These are phyloP conservation scores for Troides aeacus DNA, from an alignment of 2,888 invertebrate genomes.

Conservation along the genomic window DNA sequence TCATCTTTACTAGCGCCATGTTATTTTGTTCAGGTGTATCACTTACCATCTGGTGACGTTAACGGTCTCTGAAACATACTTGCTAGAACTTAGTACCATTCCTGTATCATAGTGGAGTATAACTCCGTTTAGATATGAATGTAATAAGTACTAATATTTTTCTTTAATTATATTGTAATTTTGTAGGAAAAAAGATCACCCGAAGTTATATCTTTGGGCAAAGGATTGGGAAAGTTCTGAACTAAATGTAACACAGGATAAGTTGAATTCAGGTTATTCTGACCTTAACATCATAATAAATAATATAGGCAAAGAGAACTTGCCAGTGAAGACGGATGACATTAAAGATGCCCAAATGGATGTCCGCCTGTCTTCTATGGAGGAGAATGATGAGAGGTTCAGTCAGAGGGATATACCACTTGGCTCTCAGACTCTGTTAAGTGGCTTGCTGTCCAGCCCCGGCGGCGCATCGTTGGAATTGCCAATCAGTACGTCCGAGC, in stretches of 20 bases:
- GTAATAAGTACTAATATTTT: not conserved
- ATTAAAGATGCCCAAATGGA: conserved; percentile 47
- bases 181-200: conserved; percentile 87
- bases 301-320: conserved; percentile 62
- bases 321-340: conserved; percentile 54
- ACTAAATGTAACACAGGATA: conserved; percentile 55
- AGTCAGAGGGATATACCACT: conserved; percentile 33
- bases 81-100: no score
- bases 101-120: no score
- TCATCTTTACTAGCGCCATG: no score
- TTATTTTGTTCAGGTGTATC: no score
- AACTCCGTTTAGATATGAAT: no score
- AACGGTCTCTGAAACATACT: no score
- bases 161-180: not conserved
- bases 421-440: conserved; percentile 15
- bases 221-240: conserved; percentile 86
- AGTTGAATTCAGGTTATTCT: conserved; percentile 66
- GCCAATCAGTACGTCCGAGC: conserved; percentile 64
- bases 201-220: conserved; percentile 92
- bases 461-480: conserved; percentile 61
- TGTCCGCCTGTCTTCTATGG: conserved; percentile 40
- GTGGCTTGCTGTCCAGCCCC: conserved; percentile 54
- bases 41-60: no score
- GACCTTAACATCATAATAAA: conserved; percentile 65
- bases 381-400: conserved; percentile 44